phyloP scores from a whole-genome alignment of 37 sponge, comb jelly and placozoan species.

The Chondrilla cf. caribensis region DNA sequence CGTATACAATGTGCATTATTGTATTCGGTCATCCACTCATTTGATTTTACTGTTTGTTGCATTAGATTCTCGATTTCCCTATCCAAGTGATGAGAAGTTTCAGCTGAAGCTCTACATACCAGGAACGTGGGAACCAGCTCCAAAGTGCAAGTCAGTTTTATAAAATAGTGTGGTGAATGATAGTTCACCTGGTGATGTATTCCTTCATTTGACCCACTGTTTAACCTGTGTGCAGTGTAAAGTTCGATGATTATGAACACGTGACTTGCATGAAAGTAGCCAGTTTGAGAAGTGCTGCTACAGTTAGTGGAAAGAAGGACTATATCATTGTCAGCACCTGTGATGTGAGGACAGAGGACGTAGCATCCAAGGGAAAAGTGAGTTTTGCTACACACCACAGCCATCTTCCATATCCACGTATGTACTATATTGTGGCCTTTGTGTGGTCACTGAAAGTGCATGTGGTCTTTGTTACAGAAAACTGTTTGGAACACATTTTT shows the following conservation, averaged over 20 bases:
- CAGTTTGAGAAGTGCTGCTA: constrained; percentile 81
- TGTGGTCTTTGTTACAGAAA: no score
- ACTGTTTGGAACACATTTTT: no score
- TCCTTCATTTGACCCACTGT: no score
- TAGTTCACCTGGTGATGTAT: no score
- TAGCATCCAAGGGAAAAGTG: constrained; percentile 80
- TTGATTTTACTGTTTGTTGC: no score
- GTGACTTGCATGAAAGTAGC: constrained; percentile 86
- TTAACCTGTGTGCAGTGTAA: constrained; percentile 38
- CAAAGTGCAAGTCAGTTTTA: constrained; percentile 84
- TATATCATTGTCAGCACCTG: constrained; percentile 83
- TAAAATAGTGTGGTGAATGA: no score
- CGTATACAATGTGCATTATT: no score
- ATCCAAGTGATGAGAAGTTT: constrained; percentile 66
- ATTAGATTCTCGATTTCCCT: constrained; percentile 61
- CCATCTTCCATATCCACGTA: no score
- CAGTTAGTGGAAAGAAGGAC: constrained; percentile 79
- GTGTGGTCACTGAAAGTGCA: no score
- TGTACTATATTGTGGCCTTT: no score
- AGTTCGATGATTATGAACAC: constrained; percentile 75
- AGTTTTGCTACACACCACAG: not conserved
- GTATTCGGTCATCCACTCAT: no score
- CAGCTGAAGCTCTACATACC: constrained; percentile 73
- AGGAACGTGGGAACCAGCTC: constrained; percentile 84
- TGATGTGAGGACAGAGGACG: constrained; percentile 79